A percentile compares a stretch with the other conserved stretches of the same genome.
phyloP scores from a whole-genome alignment of 2,113 vertebrate species.

The Gasterosteus nipponicus region DNA sequence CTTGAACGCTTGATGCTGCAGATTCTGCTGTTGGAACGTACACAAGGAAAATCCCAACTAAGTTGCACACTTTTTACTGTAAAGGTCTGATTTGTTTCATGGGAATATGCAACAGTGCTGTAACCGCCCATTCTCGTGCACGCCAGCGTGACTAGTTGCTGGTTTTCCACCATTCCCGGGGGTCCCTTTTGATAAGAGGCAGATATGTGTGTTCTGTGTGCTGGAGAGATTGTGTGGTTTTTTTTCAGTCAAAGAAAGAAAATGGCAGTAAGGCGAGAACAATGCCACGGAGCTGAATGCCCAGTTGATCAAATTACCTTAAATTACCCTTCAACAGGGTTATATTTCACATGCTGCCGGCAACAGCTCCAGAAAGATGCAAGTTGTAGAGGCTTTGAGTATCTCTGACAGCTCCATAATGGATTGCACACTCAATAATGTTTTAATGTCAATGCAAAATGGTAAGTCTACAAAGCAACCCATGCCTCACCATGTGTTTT shows the following conservation, averaged over 20 bases:
- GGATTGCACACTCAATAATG: constrained; percentile 19
- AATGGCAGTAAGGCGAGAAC: constrained; percentile 20
- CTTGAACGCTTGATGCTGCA: not conserved
- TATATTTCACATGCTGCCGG: constrained; percentile 44
- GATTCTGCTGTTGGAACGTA: not conserved
- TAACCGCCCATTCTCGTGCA: constrained; percentile 27
- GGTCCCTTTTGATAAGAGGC: constrained; percentile 4
- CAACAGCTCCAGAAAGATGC: constrained; percentile 32
- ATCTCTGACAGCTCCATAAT: not conserved
- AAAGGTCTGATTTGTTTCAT: constrained; percentile 8
- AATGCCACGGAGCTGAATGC: constrained; percentile 44
- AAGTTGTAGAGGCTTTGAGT: constrained; percentile 22
- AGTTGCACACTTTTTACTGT: not conserved
- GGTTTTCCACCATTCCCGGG: constrained; percentile 25
- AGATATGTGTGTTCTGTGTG: constrained; percentile 6
- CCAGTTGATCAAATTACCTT: constrained; percentile 48
- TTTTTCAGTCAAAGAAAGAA: constrained; percentile 13
- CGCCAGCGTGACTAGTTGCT: constrained; percentile 4
- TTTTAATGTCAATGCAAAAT: constrained; percentile 9
- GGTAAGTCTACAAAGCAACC: not conserved
- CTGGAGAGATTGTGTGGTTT: constrained; percentile 1
- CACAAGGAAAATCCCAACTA: constrained; percentile 6
- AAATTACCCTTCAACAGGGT: constrained; percentile 43
- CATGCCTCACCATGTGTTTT: not conserved
- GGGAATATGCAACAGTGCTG: not conserved